Base-by-base conservation (phyloP, 2,888 invertebrate species). In the Rotaria macrura region DNA sequence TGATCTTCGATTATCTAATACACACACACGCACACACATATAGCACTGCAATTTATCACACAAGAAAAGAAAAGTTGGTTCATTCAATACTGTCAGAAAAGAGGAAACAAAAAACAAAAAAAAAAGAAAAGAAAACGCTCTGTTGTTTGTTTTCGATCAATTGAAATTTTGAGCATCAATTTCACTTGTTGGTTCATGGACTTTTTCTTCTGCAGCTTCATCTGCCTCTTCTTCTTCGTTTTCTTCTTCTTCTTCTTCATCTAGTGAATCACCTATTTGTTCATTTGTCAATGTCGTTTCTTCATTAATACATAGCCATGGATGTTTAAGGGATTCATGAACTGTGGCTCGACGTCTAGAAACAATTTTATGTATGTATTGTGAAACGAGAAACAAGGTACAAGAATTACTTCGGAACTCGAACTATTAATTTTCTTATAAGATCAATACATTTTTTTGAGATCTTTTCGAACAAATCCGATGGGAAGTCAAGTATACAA, bases 401-500 rank as follows among this genome's bases (percentile, higher is more conserved):
- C n/a, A n/a, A n/a, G n/a, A n/a, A n/a, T 79, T 43, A 79, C 79
- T 79, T 79, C 34, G 79, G 43, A 12, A 43, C n/a, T 40, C 79
- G 79, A 23, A 79, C 79, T 25, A 79, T 79, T 43, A 79, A 43
- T 79, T 79, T 43, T 79, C 43, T 25, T 43, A 79, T 79, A 4
- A 79, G 43, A 79, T 79, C 79, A 79, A 79, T 79, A 43, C 79
- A 79, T 43, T 79, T 79, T 79, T 43, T 79, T n/a, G 79, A 79
- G 4, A 79, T 25, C n/a, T 85, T 87, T 88, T 94, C 93, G 92
- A 97, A 97, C 89, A 96, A 93, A 89, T 96, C 95, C 89, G 94
- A 94, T 88, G 97, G 97, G 93, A 97, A 97, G 91, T 95, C 95
- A 89, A 97, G 93, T 90, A 94, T 94, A 92, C 96, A 95, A 92